Evolutionary conservation across 2,113 vertebrate genomes (phyloP).

Genomic region (Columba livia): DNA sequence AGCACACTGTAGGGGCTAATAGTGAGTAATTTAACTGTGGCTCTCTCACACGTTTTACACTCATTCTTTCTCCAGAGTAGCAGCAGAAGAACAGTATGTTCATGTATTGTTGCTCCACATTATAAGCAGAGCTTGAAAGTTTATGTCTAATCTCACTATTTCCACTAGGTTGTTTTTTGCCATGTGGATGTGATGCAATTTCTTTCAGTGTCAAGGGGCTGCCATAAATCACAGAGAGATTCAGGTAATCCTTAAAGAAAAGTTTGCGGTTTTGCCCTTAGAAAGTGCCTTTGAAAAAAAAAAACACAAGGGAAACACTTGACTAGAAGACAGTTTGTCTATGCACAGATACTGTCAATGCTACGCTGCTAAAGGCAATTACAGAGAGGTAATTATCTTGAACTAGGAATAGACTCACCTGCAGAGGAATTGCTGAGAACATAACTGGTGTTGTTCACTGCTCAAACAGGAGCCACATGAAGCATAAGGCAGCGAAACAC

Average conservation of each 20-base stretch:
- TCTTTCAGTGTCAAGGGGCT: conserved; percentile 61
- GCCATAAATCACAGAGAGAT: conserved; percentile 60
- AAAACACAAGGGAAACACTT: background rate
- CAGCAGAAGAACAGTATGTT: conserved; percentile 48
- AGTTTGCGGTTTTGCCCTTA: background rate
- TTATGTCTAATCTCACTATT: conserved; percentile 70
- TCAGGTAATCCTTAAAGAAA: conserved; percentile 39
- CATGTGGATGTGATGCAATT: conserved; percentile 64
- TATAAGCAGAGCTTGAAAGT: conserved; percentile 61
- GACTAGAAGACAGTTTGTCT: background rate
- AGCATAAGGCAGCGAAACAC: background rate
- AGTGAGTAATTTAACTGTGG: conserved; percentile 70
- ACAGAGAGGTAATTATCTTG: background rate
- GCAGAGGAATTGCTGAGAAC: background rate
- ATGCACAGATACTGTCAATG: background rate
- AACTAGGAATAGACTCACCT: background rate
- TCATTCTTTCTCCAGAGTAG: conserved; percentile 65
- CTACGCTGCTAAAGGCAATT: background rate
- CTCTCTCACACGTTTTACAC: conserved; percentile 67
- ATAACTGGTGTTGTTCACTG: background rate
- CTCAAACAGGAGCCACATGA: background rate
- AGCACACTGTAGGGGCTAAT: conserved; percentile 78
- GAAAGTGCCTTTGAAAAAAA: background rate
- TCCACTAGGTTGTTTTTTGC: conserved; percentile 46
- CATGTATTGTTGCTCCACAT: conserved; percentile 37